Percentiles rank a stretch among this genome's conserved stretches.
phyloP scores from a whole-genome alignment of 1,140 invertebrate species.

The Hypsibius dujardini region DNA sequence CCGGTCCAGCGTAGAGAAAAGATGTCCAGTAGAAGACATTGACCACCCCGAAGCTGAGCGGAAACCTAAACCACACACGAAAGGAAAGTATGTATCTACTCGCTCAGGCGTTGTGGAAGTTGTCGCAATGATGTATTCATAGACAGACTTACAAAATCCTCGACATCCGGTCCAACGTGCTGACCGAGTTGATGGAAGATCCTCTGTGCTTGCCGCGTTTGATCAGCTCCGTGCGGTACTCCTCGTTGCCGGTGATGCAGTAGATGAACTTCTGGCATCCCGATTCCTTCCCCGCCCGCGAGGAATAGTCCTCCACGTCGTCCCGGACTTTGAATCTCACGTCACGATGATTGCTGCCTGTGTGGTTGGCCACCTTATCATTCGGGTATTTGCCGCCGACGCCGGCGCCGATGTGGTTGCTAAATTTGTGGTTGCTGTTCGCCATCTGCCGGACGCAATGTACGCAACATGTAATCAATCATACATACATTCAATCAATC shows the following conservation, averaged over 20 bases:
- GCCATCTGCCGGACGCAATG: background rate
- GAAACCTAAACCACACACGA: background rate
- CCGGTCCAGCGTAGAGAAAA: background rate
- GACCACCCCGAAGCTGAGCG: background rate
- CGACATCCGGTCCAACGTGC: background rate
- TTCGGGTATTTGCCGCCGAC: background rate
- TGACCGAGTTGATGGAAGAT: background rate
- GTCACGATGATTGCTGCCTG: background rate
- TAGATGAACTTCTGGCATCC: slow-evolving; percentile 2
- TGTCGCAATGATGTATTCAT: background rate
- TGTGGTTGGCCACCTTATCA: background rate
- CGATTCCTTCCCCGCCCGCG: background rate
- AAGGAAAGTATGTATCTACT: slow-evolving; percentile 3
- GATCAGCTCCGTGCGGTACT: slow-evolving; percentile 1
- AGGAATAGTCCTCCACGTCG: background rate
- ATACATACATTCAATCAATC: background rate
- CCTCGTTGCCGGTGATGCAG: slow-evolving; percentile 8
- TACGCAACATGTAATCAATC: background rate
- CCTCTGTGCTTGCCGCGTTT: background rate
- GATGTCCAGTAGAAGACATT: slow-evolving; percentile 9
- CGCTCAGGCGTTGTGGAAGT: background rate
- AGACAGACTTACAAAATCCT: background rate
- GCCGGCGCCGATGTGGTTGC: background rate
- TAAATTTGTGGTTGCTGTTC: background rate
- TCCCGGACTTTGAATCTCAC: background rate